Percentiles rank a stretch among this genome's conserved stretches.
Evolutionary conservation across 2,888 invertebrate species (phyloP).

Genomic region (Eilema caniola): DNA sequence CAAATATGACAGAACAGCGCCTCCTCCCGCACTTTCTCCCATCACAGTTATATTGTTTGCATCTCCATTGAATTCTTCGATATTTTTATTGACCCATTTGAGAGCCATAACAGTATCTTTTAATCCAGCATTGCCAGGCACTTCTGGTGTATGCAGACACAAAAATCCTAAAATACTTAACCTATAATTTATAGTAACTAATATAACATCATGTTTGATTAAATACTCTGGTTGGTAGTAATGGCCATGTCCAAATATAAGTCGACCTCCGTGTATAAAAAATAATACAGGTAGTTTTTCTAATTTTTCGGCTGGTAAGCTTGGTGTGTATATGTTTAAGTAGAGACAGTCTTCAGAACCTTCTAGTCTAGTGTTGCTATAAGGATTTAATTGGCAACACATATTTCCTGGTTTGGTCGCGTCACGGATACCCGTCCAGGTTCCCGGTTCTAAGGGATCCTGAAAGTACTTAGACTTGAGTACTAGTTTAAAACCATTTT

Average conservation of each 20-base stretch:
- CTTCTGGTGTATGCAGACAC: constrained; percentile 72
- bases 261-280: constrained; percentile 87
- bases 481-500: no score
- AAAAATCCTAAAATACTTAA: constrained; percentile 75
- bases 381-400: constrained; percentile 80
- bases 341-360: constrained; percentile 90
- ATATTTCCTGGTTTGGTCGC: constrained; percentile 77
- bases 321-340: constrained; percentile 89
- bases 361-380: constrained; percentile 66
- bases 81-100: constrained; percentile 75
- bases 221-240: constrained; percentile 78
- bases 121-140: constrained; percentile 75
- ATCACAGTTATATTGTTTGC: constrained; percentile 67
- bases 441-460: constrained; percentile 70
- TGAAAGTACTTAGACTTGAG: constrained; percentile 48
- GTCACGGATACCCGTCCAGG: constrained; percentile 70
- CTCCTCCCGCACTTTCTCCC: constrained; percentile 79
- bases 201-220: constrained; percentile 69
- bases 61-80: constrained; percentile 72
- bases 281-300: constrained; percentile 83
- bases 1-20: constrained; percentile 61
- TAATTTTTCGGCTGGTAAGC: constrained; percentile 70
- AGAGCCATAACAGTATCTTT: constrained; percentile 76
- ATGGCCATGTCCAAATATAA: constrained; percentile 84
- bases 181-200: constrained; percentile 78